Base-by-base conservation (phyloP, 2,113 vertebrate genomes). In the Mus spicilegus region DNA sequence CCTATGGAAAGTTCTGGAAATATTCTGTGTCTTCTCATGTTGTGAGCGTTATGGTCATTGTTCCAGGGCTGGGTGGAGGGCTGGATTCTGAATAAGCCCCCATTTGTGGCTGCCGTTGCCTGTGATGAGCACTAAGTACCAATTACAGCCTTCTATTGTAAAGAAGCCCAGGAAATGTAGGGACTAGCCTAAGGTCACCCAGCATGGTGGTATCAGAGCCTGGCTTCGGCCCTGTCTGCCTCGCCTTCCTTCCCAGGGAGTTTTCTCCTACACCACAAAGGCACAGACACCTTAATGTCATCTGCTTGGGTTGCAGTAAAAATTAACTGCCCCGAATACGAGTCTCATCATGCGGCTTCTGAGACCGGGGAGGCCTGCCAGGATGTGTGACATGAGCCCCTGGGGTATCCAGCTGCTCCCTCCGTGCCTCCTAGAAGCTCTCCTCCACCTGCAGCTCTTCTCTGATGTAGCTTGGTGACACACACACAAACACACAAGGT, bases 261-360 rank as follows among this genome's bases (percentile, higher is more conserved):
- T 77, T 73, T 89, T 78, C 87, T 96, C 84, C 51, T 56, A 5
- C 69, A 13, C 86, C 0, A 7, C 90, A 89, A 61, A 96, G 93
- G 95, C 95, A 96, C 90, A 80, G 87, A 78, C 81, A 80, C 80
- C 46, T 94, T 97, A 96, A 92, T 95, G 93, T 96, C 97, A 93
- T 93, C 94, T 76, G 88, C 76, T 96, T 49, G 0, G 87, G 92
- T 78, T 92, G 87, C 88, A 97, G 75, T 98, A 97, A 98, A 97
- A 97, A 96, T 97, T 97, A 97, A 97, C 96, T 96, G 49, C 85
- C 96, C 96, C 77, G 92, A 97, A 95, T 96, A 96, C 39, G 85
- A 63, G 87, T 73, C 87, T 92, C 89, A 61, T 94, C 95, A 90
- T 3, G 26, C 63, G 42, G 95, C 84, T 90, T 58, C 69, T 28